Evolutionary conservation across 2,113 vertebrate species (phyloP).

Genomic region (Gopherus evgoodei): DNA sequence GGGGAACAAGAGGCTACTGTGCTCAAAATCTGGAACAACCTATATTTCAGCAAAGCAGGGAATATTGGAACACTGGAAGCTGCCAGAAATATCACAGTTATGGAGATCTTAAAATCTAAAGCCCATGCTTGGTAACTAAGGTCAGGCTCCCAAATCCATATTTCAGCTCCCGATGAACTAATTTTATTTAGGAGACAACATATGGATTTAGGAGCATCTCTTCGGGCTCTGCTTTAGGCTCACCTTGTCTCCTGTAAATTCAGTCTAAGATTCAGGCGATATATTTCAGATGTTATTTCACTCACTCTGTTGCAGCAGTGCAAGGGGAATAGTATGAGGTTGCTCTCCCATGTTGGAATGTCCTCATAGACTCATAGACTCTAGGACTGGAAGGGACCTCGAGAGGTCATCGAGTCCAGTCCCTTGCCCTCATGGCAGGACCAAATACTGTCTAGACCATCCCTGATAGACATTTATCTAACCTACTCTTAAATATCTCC

Average conservation of each 20-base stretch:
- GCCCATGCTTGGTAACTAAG: accelerated
- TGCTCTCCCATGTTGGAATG: background rate
- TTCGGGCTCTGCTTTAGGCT: background rate
- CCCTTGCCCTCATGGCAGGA: too few relatives aligned
- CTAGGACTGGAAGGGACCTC: too few relatives aligned
- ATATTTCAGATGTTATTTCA: background rate
- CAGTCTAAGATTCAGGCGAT: background rate
- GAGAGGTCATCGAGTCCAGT: too few relatives aligned
- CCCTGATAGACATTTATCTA: too few relatives aligned
- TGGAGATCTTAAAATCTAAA: accelerated
- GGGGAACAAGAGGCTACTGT: background rate
- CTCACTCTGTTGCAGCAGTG: background rate
- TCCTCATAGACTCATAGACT: too few relatives aligned
- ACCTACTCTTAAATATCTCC: too few relatives aligned
- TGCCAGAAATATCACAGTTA: accelerated
- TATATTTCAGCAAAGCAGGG: background rate
- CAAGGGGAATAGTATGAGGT: background rate
- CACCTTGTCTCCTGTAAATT: background rate
- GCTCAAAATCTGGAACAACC: background rate
- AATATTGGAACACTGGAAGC: background rate
- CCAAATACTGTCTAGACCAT: too few relatives aligned
- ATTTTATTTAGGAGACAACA: background rate
- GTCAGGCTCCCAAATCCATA: background rate
- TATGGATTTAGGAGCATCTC: accelerated
- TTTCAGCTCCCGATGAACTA: background rate